Evolutionary conservation across 1,140 invertebrate species (phyloP).

Genomic region (Xylocopa sonorina): DNA sequence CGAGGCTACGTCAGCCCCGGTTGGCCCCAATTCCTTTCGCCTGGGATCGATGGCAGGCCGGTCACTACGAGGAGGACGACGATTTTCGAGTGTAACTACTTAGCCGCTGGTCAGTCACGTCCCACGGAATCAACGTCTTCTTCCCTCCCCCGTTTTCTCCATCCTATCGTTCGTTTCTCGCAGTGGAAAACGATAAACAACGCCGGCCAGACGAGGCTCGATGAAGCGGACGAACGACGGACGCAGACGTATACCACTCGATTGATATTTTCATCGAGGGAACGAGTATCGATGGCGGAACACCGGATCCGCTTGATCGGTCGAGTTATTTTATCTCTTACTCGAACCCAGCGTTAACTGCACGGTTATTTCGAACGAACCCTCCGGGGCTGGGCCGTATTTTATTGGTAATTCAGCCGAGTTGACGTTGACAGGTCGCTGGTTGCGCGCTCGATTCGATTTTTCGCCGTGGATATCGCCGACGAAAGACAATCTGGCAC

Average conservation of each 20-base stretch:
- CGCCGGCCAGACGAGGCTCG: background rate
- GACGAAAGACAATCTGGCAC: conserved; percentile 16
- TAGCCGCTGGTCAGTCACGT: conserved; percentile 23
- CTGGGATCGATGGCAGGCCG: conserved; percentile 73
- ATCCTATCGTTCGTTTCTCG: background rate
- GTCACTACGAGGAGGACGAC: conserved; percentile 30
- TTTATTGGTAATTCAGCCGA: conserved; percentile 40
- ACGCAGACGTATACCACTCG: background rate
- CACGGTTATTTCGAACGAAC: conserved; percentile 2
- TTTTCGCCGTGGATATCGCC: conserved; percentile 3
- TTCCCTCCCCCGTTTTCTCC: background rate
- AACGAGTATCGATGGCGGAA: conserved; percentile 7
- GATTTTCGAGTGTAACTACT: conserved; percentile 20
- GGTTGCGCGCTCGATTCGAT: conserved; percentile 10
- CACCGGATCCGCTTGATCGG: background rate
- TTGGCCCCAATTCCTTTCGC: conserved; percentile 75
- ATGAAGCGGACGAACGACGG: background rate
- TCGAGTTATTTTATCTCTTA: conserved; percentile 31
- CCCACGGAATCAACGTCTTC: conserved; percentile 22
- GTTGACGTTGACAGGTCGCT: conserved; percentile 39
- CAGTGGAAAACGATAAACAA: conserved; percentile 19
- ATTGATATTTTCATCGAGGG: conserved; percentile 44
- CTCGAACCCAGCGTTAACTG: background rate
- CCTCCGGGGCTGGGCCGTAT: conserved; percentile 2
- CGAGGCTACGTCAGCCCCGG: conserved; percentile 70